A percentile compares a stretch with the other conserved stretches of the same genome.
Evolutionary conservation across 2,888 invertebrate genomes (phyloP).

Genomic region (Caenorhabditis macrosperma): DNA sequence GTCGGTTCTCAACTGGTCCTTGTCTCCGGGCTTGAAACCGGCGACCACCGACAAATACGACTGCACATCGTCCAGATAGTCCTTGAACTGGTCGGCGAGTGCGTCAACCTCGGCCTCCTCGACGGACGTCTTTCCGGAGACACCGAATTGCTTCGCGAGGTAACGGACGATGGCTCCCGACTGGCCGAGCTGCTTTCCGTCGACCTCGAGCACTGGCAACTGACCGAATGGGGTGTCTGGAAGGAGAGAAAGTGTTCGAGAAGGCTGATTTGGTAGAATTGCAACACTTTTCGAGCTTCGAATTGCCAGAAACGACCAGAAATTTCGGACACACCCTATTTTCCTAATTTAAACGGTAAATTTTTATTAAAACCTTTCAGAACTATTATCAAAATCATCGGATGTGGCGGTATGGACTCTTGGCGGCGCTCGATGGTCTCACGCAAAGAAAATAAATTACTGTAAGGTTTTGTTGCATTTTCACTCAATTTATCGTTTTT

Average conservation of each 20-base stretch:
- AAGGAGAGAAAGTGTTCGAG: conserved; percentile 10
- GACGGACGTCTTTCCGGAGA: conserved; percentile 64
- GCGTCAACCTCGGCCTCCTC: conserved; percentile 69
- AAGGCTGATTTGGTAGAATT: background rate
- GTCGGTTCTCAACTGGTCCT: conserved; percentile 50
- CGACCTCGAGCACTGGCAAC: conserved; percentile 70
- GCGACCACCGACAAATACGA: conserved; percentile 53
- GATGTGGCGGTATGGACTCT: too few relatives aligned
- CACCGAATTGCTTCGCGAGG: conserved; percentile 63
- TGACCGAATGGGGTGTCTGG: conserved; percentile 70
- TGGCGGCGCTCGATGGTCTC: too few relatives aligned
- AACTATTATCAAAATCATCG: too few relatives aligned
- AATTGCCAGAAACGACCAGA: too few relatives aligned
- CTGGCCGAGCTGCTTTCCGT: conserved; percentile 68
- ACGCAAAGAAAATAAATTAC: too few relatives aligned
- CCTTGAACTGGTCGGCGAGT: conserved; percentile 71
- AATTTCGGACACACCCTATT: too few relatives aligned
- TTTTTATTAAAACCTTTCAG: background rate
- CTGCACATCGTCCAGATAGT: conserved; percentile 58
- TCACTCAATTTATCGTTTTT: too few relatives aligned
- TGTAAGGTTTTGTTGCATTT: too few relatives aligned
- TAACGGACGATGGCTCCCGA: conserved; percentile 68
- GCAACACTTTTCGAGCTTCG: background rate
- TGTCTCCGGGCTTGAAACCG: conserved; percentile 67
- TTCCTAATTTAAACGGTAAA: too few relatives aligned